A percentile compares a stretch with the other conserved stretches of the same genome.
These are phyloP conservation scores for Ochropleura leucogaster DNA, from an alignment of 2,888 invertebrate genomes.

Conservation along the genomic window DNA sequence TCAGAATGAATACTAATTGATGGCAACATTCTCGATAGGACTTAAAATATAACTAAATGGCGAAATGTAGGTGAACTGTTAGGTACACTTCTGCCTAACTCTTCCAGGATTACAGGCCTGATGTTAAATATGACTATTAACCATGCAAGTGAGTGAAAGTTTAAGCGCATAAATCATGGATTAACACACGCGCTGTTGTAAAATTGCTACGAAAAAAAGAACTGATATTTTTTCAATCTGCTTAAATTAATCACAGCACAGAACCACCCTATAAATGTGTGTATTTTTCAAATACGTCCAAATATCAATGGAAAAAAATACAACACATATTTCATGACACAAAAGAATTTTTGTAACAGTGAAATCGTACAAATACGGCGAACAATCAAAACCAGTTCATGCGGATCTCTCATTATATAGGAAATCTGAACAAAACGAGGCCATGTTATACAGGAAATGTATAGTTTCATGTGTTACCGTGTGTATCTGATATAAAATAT, in stretches of 20 bases:
- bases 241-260: conserved; percentile 14
- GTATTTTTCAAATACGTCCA: conserved; percentile 14
- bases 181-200: neutral
- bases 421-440: too few species aligned
- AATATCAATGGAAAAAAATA: conserved; percentile 25
- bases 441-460: too few species aligned
- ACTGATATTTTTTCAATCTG: neutral
- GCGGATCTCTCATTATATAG: too few species aligned
- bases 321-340: conserved; percentile 19
- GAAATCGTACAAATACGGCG: conserved; percentile 8
- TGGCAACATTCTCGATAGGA: too few species aligned
- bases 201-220: conserved; percentile 3
- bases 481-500: conserved; percentile 24
- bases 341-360: conserved; percentile 42
- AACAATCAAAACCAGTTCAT: too few species aligned
- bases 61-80: too few species aligned
- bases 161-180: neutral
- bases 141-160: neutral
- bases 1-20: too few species aligned
- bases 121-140: neutral
- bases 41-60: too few species aligned
- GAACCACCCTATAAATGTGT: conserved; percentile 16
- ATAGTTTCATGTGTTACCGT: too few species aligned
- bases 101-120: too few species aligned
- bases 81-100: too few species aligned